phyloP scores from a whole-genome alignment of 1,140 invertebrate genomes.

The Sminthurides bifidus region DNA sequence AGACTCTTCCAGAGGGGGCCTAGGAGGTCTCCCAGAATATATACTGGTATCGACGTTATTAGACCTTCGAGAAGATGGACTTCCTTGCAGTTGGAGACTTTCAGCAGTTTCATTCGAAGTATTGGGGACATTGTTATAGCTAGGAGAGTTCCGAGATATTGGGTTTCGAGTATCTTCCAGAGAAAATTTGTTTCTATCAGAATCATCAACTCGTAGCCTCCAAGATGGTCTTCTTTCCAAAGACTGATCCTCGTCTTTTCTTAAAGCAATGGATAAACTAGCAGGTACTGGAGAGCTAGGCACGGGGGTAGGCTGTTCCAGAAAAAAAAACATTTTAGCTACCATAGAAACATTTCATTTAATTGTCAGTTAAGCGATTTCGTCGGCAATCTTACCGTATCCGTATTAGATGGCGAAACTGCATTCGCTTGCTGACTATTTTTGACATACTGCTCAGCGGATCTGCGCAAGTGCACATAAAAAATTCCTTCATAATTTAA shows the following conservation, averaged over 20 bases:
- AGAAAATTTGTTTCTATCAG: conserved; percentile 52
- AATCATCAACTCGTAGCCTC: conserved; percentile 74
- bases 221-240: conserved; percentile 73
- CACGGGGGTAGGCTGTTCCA: background rate
- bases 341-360: background rate
- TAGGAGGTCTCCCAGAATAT: conserved; percentile 19
- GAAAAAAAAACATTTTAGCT: background rate
- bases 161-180: conserved; percentile 26
- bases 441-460: conserved; percentile 32
- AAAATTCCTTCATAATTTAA: background rate
- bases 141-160: background rate
- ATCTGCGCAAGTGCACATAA: conserved; percentile 14
- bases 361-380: background rate
- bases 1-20: conserved; percentile 20
- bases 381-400: background rate
- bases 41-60: conserved; percentile 1
- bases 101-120: no score
- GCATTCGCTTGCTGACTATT: conserved; percentile 20
- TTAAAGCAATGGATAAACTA: conserved; percentile 38
- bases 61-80: conserved; percentile 16
- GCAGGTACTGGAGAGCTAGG: conserved; percentile 44
- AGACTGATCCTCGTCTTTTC: conserved; percentile 40
- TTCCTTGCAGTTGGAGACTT: conserved; percentile 19
- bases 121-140: background rate
- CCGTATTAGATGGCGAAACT: background rate